These are phyloP conservation scores for Tenebrio molitor DNA, from an alignment of 1,140 invertebrate genomes.

Conservation along the genomic window DNA sequence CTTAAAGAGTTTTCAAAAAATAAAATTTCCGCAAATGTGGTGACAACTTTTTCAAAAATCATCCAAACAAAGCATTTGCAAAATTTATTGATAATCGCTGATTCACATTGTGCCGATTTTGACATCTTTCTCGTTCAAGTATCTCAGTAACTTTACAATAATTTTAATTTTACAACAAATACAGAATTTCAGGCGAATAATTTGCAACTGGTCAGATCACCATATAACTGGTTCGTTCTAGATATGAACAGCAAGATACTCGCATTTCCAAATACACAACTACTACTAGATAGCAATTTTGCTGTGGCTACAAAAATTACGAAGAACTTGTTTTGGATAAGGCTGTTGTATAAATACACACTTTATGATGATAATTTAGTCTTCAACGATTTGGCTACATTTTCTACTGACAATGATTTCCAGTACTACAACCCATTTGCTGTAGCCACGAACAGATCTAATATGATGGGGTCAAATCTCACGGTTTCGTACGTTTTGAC, in stretches of 20 bases:
- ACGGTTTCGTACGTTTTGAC: constrained; percentile 24
- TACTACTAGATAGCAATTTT: constrained; percentile 2
- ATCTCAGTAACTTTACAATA: no score
- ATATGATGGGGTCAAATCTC: neutral
- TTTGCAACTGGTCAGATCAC: no score
- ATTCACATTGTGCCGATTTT: neutral
- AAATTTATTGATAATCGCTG: neutral
- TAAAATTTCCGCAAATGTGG: neutral
- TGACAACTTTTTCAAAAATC: neutral
- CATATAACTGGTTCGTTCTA: constrained; percentile 16
- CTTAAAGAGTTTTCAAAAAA: neutral
- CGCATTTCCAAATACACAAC: neutral
- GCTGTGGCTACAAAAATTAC: neutral
- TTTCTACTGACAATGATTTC: neutral
- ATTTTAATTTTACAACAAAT: no score
- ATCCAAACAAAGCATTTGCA: neutral
- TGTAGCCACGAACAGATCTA: neutral
- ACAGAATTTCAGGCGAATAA: no score
- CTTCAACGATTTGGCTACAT: neutral
- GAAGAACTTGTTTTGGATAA: neutral
- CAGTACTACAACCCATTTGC: constrained; percentile 1
- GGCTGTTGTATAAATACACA: constrained; percentile 6
- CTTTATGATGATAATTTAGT: neutral
- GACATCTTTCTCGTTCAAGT: no score
- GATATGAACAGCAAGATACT: constrained; percentile 9